Evolutionary conservation across 2,888 invertebrate genomes (phyloP).

Genomic region (Cephalotes varians): DNA sequence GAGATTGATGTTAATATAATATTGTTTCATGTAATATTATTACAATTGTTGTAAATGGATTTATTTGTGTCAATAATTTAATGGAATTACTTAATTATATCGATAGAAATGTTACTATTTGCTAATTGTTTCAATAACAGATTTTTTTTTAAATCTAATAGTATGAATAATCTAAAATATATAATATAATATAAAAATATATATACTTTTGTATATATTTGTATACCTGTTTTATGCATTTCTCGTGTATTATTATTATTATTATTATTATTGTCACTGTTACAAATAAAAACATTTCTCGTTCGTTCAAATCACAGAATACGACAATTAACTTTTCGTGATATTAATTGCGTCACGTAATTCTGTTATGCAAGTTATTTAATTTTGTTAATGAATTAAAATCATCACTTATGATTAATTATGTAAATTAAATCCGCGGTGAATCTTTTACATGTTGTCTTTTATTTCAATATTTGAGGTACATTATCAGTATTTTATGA

Average conservation of each 20-base stretch:
- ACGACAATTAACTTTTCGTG: conserved; percentile 6
- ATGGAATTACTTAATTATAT: conserved; percentile 9
- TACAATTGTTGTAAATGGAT: conserved; percentile 5
- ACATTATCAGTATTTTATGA: conserved; percentile 19
- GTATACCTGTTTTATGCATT: not conserved
- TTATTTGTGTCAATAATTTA: conserved; percentile 25
- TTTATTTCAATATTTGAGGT: conserved; percentile 26
- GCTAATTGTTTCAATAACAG: not conserved
- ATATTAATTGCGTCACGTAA: not conserved
- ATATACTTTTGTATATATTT: not conserved
- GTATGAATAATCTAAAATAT: too few relatives aligned
- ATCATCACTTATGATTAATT: conserved; percentile 31
- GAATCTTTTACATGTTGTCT: not conserved
- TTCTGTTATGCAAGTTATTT: conserved; percentile 16
- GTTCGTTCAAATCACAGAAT: not conserved
- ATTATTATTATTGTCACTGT: too few relatives aligned
- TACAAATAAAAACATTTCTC: not conserved
- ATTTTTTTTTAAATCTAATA: conserved; percentile 9
- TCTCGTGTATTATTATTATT: not conserved
- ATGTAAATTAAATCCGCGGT: conserved; percentile 1
- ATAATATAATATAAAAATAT: too few relatives aligned
- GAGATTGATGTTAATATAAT: conserved; percentile 11
- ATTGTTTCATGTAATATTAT: conserved; percentile 7
- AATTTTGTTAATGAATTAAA: not conserved
- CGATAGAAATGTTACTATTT: not conserved